These are phyloP conservation scores for Mormoops blainvillei DNA, from an alignment of 2,113 vertebrate species.

Conservation along the genomic window DNA sequence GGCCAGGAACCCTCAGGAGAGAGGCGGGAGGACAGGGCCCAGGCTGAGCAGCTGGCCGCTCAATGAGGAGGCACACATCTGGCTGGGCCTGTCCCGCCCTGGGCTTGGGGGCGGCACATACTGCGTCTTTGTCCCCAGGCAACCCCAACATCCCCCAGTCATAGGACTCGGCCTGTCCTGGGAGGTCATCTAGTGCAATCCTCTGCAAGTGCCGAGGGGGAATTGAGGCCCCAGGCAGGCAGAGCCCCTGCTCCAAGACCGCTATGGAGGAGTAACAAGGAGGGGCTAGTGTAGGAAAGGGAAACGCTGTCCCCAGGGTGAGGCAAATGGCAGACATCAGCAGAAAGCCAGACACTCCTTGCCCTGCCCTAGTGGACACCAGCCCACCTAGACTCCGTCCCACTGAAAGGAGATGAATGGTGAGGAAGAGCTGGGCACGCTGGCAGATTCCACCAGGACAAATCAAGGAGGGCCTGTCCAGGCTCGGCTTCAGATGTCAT, in stretches of 20 bases:
- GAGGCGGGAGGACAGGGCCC: not conserved
- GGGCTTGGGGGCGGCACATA: conserved; percentile 19
- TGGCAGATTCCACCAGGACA: not conserved
- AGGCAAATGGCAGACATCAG: not conserved
- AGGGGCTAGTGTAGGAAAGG: not conserved
- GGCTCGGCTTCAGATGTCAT: not conserved
- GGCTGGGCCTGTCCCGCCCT: conserved; percentile 26
- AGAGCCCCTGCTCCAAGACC: not conserved
- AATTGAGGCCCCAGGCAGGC: not conserved
- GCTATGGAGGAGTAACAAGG: not conserved
- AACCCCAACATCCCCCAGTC: conserved; percentile 44
- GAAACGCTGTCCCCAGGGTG: not conserved
- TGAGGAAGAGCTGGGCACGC: not conserved
- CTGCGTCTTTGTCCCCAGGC: conserved; percentile 58
- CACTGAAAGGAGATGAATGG: not conserved
- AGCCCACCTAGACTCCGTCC: not conserved
- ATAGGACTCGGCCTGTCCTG: not conserved
- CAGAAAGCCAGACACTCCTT: not conserved
- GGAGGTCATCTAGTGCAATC: not conserved
- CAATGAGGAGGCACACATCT: conserved; percentile 43
- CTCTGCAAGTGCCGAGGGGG: not conserved
- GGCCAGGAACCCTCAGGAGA: not conserved
- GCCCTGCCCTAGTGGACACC: not conserved
- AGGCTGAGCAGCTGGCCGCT: conserved; percentile 38
- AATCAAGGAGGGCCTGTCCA: not conserved